Conservation (phyloP, 2,888 invertebrate genomes). For the Diaperis boleti region DNA sequence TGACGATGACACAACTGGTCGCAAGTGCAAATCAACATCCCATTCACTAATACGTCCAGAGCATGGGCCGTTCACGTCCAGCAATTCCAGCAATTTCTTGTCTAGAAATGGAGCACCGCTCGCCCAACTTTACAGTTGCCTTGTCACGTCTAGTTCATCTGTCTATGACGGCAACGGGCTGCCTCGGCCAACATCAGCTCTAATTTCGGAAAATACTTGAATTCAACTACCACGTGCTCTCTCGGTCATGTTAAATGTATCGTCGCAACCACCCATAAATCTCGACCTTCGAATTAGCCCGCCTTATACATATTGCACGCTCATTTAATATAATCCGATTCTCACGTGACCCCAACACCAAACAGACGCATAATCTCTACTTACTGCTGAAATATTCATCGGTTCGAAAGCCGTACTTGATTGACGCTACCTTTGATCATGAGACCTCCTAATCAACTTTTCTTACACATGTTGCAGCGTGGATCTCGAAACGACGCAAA, state of each 20-base stretch:
- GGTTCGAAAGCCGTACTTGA: background rate
- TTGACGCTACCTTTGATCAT: background rate
- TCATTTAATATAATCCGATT: constrained; percentile 26
- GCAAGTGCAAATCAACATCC: constrained; percentile 51
- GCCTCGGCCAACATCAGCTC: constrained; percentile 40
- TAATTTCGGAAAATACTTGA: constrained; percentile 42
- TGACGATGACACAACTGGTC: constrained; percentile 50
- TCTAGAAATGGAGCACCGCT: constrained; percentile 45
- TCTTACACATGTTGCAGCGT: background rate
- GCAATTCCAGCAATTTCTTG: constrained; percentile 50
- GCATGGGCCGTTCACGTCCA: constrained; percentile 48
- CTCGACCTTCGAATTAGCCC: constrained; percentile 24
- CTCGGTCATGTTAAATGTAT: constrained; percentile 36
- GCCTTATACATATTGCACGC: constrained; percentile 23
- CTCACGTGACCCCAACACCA: constrained; percentile 20
- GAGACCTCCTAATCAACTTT: background rate
- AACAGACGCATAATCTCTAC: constrained; percentile 10
- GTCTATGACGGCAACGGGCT: constrained; percentile 52
- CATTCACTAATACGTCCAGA: constrained; percentile 49
- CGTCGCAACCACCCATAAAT: constrained; percentile 20
- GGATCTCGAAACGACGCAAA: no score
- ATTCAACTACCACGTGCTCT: constrained; percentile 42
- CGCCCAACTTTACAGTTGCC: constrained; percentile 50
- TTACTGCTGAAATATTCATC: constrained; percentile 2
- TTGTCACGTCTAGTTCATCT: constrained; percentile 54